phyloP scores from a whole-genome alignment of 2,113 vertebrate genomes.

The Syngnathus floridae region DNA sequence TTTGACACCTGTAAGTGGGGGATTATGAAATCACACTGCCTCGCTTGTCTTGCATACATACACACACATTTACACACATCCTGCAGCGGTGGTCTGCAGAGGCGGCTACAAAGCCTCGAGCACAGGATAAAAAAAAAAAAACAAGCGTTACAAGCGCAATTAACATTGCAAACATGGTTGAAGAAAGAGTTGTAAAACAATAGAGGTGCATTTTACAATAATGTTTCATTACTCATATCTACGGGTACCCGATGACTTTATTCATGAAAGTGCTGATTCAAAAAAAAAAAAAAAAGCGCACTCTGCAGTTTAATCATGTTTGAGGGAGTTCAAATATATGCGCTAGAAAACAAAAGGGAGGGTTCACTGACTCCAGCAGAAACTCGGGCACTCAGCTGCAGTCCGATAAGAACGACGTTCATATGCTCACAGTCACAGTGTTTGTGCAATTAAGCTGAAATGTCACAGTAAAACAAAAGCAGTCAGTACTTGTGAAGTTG shows the following conservation, averaged over 20 bases:
- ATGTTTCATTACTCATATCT: background rate
- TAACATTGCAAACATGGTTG: background rate
- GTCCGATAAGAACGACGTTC: background rate
- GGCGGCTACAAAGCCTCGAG: background rate
- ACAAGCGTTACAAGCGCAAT: background rate
- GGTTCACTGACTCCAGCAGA: background rate
- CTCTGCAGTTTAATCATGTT: background rate
- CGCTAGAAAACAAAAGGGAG: background rate
- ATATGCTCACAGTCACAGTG: background rate
- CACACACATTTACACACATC: background rate
- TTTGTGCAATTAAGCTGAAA: background rate
- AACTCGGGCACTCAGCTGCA: background rate
- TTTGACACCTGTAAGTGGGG: slow-evolving; percentile 43
- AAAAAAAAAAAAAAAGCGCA: background rate
- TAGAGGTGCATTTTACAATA: background rate
- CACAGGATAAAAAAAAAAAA: background rate
- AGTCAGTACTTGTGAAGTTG: background rate
- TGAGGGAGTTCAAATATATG: background rate
- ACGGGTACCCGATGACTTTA: background rate
- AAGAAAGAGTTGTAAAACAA: too few relatives aligned
- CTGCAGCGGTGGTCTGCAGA: background rate
- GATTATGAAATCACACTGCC: slow-evolving; percentile 12
- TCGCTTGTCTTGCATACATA: slow-evolving; percentile 8
- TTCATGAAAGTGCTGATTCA: background rate
- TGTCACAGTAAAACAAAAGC: background rate